phyloP scores from a whole-genome alignment of 2,797 vertebrate genomes.

The Rhinatrema bivittatum region DNA sequence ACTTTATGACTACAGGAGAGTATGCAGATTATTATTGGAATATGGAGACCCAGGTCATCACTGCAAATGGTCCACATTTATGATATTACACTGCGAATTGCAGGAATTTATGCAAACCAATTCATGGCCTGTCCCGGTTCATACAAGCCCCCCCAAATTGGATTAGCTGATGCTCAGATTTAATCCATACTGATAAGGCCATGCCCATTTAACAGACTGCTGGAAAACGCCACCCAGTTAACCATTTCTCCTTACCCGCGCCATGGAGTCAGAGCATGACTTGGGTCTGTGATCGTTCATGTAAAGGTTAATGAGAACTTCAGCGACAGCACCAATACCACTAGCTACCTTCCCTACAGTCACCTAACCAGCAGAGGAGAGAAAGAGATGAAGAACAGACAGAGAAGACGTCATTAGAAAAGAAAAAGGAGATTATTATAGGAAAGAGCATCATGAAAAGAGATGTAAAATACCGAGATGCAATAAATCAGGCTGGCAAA shows the following conservation, averaged over 20 bases:
- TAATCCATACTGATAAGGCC: too few relatives aligned
- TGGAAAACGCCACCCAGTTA: too few relatives aligned
- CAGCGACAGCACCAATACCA: constrained; percentile 83
- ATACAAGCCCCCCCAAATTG: too few relatives aligned
- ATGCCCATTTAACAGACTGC: too few relatives aligned
- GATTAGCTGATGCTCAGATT: too few relatives aligned
- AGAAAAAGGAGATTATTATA: background rate
- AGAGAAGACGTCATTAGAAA: constrained; percentile 17
- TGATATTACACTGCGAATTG: too few relatives aligned
- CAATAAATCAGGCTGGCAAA: background rate
- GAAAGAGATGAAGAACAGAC: constrained; percentile 23
- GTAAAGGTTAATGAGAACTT: constrained; percentile 87
- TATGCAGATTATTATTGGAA: too few relatives aligned
- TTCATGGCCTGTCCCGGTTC: too few relatives aligned
- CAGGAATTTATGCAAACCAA: too few relatives aligned
- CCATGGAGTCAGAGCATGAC: constrained; percentile 43
- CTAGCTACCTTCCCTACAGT: constrained; percentile 87
- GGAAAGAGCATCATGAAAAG: background rate
- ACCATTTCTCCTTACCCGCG: constrained; percentile 78
- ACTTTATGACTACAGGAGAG: too few relatives aligned
- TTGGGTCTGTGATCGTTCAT: constrained; percentile 89
- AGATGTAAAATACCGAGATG: background rate
- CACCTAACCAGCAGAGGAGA: constrained; percentile 57
- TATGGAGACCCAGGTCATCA: too few relatives aligned
- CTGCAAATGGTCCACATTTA: too few relatives aligned